Evolutionary conservation across 2,113 vertebrate species (phyloP), one percentile per base, ranked within the genome.

Genomic region (Nesoenas mayeri): DNA sequence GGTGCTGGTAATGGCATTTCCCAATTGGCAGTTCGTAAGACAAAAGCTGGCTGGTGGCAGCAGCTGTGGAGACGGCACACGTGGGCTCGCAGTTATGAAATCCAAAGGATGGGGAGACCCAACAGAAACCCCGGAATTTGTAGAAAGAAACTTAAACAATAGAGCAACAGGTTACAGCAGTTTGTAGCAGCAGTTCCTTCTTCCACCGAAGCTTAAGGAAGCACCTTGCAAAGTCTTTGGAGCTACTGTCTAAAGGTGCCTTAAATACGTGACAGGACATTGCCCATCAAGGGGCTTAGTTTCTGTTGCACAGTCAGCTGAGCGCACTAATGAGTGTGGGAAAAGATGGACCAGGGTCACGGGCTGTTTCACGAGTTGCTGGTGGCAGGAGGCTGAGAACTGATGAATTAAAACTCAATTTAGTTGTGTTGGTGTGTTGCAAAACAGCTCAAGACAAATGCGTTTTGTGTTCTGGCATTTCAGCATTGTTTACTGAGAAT

Each of bases 311-410:
- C 13, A 14, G 36, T 42, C 15, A 61, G 24, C 75, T 47, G 58
- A 44, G 22, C 0, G 0, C 31, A 10, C 50, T 28, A 9, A 36
- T 25, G 54, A 38, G 14, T 2, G 29, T 50, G 48, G 47, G 24
- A 50, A 14, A 48, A 48, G 18, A 15, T 17, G 24, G 26, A 15
- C 32, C 32, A 13, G 67, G 12, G 24, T 42, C 12, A 2, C 6
- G 64, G 64, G 12, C 25, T 73, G 4, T 28, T 79, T 31, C 56
- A 12, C 34, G 54, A 54, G 6, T 47, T 69, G 58, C 10, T 42
- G 12, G 13, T 73, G 54, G 51, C 5, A 10, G 48, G 20, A 61
- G 22, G 14, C 61, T 7, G 36, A 72, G 58, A 77, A 47, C 22
- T 24, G 36, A 7, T n/a, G 58, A 25, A 15, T 79, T 88, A 62